These are phyloP conservation scores for Xiphophorus maculatus DNA, from an alignment of 2,113 vertebrate species.

Conservation along the genomic window DNA sequence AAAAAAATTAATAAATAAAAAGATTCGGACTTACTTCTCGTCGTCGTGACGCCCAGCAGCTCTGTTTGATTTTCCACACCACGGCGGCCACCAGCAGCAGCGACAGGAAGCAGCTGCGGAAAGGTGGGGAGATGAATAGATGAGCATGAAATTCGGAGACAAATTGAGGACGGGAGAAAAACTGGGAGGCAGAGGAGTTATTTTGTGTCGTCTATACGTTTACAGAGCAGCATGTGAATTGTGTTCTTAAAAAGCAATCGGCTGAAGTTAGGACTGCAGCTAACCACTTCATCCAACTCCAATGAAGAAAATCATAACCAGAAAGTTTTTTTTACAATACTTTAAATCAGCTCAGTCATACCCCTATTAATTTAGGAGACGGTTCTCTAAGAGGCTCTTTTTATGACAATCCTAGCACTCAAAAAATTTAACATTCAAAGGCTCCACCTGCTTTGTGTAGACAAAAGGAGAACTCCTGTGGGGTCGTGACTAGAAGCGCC, in stretches of 20 bases:
- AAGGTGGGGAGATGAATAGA: slow-evolving; percentile 9
- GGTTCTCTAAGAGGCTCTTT: not conserved
- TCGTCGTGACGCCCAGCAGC: slow-evolving; percentile 93
- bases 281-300: not conserved
- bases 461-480: not conserved
- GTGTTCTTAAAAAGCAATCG: not conserved
- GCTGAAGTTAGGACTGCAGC: not conserved
- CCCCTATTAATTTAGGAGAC: no score
- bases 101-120: slow-evolving; percentile 91
- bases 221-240: not conserved
- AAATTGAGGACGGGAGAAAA: not conserved
- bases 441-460: not conserved
- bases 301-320: not conserved
- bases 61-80: slow-evolving; percentile 98
- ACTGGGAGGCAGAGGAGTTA: not conserved
- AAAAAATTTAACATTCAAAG: not conserved
- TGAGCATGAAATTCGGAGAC: not conserved
- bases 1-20: not conserved
- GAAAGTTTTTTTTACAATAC: no score
- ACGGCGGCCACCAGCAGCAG: slow-evolving; percentile 94
- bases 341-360: no score
- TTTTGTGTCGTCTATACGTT: no score
- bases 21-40: slow-evolving; percentile 85
- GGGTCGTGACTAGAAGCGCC: not conserved
- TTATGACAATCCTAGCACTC: not conserved